A percentile compares a stretch with the other conserved stretches of the same genome.
phyloP scores from a whole-genome alignment of 2,888 invertebrate genomes.

The Andrena bucephala region DNA sequence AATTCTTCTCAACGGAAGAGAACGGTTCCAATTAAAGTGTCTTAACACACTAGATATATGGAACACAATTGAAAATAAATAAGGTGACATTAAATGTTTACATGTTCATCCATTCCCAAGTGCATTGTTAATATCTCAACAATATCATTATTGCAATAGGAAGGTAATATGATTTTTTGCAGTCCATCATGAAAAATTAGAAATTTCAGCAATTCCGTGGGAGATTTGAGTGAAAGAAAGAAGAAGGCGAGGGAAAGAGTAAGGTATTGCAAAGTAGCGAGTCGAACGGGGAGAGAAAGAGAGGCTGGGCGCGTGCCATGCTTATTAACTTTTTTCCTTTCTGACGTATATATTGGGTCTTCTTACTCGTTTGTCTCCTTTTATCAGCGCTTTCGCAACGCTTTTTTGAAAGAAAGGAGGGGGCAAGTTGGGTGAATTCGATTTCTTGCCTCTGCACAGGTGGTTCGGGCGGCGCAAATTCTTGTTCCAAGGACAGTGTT shows the following conservation, averaged over 20 bases:
- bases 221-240: not conserved
- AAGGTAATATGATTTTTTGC: too few relatives aligned
- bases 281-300: conserved; percentile 46
- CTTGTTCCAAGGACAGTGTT: conserved; percentile 11
- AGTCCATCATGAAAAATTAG: not conserved
- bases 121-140: too few relatives aligned
- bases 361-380: conserved; percentile 47
- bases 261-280: conserved; percentile 45
- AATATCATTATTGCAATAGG: too few relatives aligned
- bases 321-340: conserved; percentile 77
- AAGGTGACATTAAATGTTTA: too few relatives aligned
- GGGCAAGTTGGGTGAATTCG: conserved; percentile 23
- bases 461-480: conserved; percentile 22
- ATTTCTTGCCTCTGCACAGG: conserved; percentile 25
- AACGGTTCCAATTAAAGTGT: too few relatives aligned
- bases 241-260: conserved; percentile 55
- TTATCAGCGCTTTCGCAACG: conserved; percentile 61
- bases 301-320: conserved; percentile 77
- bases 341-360: conserved; percentile 52
- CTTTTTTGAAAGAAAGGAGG: conserved; percentile 35
- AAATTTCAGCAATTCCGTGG: not conserved
- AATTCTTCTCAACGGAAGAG: too few relatives aligned
- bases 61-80: too few relatives aligned
- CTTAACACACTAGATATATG: too few relatives aligned
- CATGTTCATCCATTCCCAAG: too few relatives aligned